A percentile compares a stretch with the other conserved stretches of the same genome.
phyloP scores from a whole-genome alignment of 2,888 invertebrate species.

The Pristionchus entomophagus region DNA sequence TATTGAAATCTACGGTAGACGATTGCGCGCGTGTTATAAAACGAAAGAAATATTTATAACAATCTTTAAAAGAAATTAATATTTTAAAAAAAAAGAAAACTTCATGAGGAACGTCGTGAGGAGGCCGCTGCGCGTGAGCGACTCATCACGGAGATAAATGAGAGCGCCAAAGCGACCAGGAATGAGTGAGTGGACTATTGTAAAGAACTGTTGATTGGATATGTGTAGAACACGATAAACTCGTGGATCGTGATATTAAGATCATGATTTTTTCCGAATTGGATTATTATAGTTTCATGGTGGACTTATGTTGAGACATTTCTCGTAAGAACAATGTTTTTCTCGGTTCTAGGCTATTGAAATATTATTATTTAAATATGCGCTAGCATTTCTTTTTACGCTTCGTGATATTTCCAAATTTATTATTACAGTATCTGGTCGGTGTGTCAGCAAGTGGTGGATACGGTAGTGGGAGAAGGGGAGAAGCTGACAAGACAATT shows the following conservation, averaged over 20 bases:
- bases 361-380: neutral
- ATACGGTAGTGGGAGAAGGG: constrained; percentile 82
- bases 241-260: too few relatives aligned
- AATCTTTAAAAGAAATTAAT: neutral
- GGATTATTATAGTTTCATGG: too few relatives aligned
- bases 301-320: too few relatives aligned
- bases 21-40: too few relatives aligned
- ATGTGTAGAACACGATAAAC: too few relatives aligned
- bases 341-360: neutral
- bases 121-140: constrained; percentile 83
- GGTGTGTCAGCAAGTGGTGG: constrained; percentile 83
- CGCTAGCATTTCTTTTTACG: neutral
- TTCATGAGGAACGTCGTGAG: constrained; percentile 83
- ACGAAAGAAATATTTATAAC: too few relatives aligned
- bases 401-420: too few relatives aligned
- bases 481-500: constrained; percentile 83
- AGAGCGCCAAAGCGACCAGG: constrained; percentile 80
- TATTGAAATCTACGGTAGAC: too few relatives aligned
- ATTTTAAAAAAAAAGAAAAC: neutral
- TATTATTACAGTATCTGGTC: constrained; percentile 83
- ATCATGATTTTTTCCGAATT: too few relatives aligned
- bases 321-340: too few relatives aligned
- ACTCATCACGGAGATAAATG: constrained; percentile 83
- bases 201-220: neutral
- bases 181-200: constrained; percentile 44